Evolutionary conservation across 2,888 invertebrate species (phyloP), one percentile per base, ranked within the genome.

Genomic region (Rambutsinella grinnellia): DNA sequence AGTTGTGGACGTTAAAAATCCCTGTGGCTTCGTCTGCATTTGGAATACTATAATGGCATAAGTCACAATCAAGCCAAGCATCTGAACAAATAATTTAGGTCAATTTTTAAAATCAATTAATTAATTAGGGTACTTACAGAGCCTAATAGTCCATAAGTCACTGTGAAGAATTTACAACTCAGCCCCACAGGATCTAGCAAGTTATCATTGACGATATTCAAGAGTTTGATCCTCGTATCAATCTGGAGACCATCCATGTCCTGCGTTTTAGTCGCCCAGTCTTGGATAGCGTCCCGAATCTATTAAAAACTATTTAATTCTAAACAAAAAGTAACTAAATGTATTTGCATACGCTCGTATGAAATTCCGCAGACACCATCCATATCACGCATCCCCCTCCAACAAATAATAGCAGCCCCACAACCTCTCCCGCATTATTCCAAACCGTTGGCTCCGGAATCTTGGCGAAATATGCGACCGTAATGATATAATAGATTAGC

Each of bases 381-480:
- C 70, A 70, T 8, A 70, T 19, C 8, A 62, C 17, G 6, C 54
- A 47, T 24, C 70, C 70, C 44, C 56, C 24, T 6, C 17, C n/a
- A 47, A 71, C 49, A 36, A 21, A 71, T 1, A 26, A 17, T 2
- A 65, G 24, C 63, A 71, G 49, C 19, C 24, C 27, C 0, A n/a
- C 19, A 5, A 51, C 49, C 23, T 71, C 26, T n/a, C 28, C 63
- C 36, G 3, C 21, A 10, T n/a, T 6, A 8, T 28, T 57, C 71
- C 71, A 71, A 0, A 71, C 49, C 0, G 71, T 56, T 19, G 47
- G 44, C 24, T 71, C 71, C 13, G 71, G 71, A 15, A 71, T 56
- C 51, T 71, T 71, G 10, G 71, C 71, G 51, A 71, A 65, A 51
- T 71, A 65, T 0, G 71, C 47, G 1, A 71, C 70, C 2, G 70